Percentiles rank a stretch among this genome's conserved stretches.
phyloP scores from a whole-genome alignment of 2,888 invertebrate species.

The Drosophila stalkeri region DNA sequence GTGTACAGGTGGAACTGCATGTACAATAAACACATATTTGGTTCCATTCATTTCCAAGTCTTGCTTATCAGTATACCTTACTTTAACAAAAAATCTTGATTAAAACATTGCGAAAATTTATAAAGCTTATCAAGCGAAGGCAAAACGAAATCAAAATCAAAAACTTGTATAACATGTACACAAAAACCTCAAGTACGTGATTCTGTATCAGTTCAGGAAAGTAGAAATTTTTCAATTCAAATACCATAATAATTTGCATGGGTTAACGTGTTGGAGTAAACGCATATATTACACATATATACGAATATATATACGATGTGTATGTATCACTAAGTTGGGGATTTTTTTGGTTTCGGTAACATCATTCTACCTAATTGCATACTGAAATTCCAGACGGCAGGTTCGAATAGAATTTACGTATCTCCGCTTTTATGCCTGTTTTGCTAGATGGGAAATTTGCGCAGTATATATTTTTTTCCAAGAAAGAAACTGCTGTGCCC shows the following conservation, averaged over 20 bases:
- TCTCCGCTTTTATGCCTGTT: background rate
- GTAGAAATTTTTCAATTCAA: conserved; percentile 9
- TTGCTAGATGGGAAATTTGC: conserved; percentile 10
- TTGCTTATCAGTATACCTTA: conserved; percentile 9
- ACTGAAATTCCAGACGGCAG: conserved; percentile 3
- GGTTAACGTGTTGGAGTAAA: conserved; percentile 11
- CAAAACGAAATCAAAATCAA: conserved; percentile 18
- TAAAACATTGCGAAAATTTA: conserved; percentile 20
- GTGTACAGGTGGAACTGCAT: conserved; percentile 10
- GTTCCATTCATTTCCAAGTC: conserved; percentile 16
- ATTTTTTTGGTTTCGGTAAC: conserved; percentile 22
- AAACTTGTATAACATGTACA: conserved; percentile 21
- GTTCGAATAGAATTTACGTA: background rate
- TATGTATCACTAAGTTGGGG: conserved; percentile 13
- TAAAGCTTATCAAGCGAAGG: conserved; percentile 39
- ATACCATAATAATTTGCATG: background rate
- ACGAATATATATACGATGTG: background rate
- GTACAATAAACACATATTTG: background rate
- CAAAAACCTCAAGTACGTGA: conserved; percentile 41
- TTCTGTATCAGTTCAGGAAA: conserved; percentile 24
- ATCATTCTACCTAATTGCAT: conserved; percentile 7
- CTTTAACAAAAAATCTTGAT: conserved; percentile 25
- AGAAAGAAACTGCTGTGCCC: background rate
- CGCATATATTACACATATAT: conserved; percentile 4
- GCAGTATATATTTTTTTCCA: conserved; percentile 16